Percentiles rank a stretch among this genome's conserved stretches.
phyloP scores from a whole-genome alignment of 2,113 vertebrate species.

The Dermatemys mawii region DNA sequence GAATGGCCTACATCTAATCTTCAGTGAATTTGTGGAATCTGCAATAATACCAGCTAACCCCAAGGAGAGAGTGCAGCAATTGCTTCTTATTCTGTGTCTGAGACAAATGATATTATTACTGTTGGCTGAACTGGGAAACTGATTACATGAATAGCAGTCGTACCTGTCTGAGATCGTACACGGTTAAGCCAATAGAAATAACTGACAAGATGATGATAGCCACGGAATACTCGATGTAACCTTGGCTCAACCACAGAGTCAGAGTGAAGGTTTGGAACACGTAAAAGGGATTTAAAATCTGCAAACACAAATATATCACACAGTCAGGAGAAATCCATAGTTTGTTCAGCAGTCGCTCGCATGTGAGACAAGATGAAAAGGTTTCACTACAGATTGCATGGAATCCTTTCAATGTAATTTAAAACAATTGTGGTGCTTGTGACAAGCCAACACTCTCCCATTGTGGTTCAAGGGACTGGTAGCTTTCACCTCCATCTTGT shows the following conservation, averaged over 20 bases:
- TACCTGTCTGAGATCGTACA: constrained; percentile 77
- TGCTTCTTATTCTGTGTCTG: not conserved
- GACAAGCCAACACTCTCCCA: not conserved
- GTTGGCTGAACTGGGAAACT: not conserved
- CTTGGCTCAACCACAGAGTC: constrained; percentile 72
- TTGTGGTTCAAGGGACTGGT: not conserved
- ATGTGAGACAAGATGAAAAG: not conserved
- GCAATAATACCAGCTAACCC: not conserved
- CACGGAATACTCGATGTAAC: constrained; percentile 74
- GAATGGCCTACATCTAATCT: not conserved
- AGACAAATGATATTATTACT: not conserved
- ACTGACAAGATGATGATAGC: constrained; percentile 74
- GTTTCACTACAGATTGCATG: not conserved
- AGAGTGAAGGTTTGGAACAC: constrained; percentile 80
- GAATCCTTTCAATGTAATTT: not conserved
- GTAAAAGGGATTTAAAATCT: constrained; percentile 81
- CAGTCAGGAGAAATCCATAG: not conserved
- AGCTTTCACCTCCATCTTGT: not conserved
- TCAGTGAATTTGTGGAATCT: not conserved
- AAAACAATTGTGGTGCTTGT: not conserved
- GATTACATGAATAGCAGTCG: not conserved
- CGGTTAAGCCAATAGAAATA: constrained; percentile 70
- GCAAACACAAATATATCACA: not conserved
- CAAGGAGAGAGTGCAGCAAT: not conserved
- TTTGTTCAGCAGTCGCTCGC: fast-evolving